Evolutionary conservation across 2,888 invertebrate species (phyloP).

Genomic region (Tenthredo amoena): DNA sequence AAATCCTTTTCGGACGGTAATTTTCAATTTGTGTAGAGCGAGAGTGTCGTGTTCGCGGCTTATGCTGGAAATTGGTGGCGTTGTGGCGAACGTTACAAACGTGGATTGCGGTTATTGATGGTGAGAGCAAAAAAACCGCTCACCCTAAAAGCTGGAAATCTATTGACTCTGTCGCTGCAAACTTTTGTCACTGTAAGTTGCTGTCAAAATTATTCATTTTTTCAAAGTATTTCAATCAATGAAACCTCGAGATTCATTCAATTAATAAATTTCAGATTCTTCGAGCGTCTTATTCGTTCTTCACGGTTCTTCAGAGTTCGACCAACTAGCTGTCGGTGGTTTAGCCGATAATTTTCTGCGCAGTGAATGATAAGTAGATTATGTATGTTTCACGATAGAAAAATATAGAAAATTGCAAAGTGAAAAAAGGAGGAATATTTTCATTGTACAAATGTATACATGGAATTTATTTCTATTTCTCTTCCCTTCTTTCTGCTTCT

Average conservation of each 20-base stretch:
- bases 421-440: neutral
- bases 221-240: neutral
- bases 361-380: neutral
- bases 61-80: slow-evolving; percentile 69
- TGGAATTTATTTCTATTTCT: neutral
- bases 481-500: neutral
- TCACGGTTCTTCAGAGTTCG: slow-evolving; percentile 66
- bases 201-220: neutral
- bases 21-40: slow-evolving; percentile 62
- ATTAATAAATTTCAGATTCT: slow-evolving; percentile 64
- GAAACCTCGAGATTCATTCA: neutral
- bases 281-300: slow-evolving; percentile 69
- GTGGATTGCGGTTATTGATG: slow-evolving; percentile 64
- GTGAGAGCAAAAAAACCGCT: slow-evolving; percentile 63
- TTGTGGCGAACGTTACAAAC: slow-evolving; percentile 63
- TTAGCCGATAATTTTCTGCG: neutral
- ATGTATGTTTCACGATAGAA: neutral
- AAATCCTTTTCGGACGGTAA: neutral
- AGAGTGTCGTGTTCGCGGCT: slow-evolving; percentile 62
- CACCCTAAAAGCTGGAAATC: slow-evolving; percentile 63
- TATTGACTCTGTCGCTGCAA: slow-evolving; percentile 66
- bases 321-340: slow-evolving; percentile 32
- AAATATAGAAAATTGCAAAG: neutral
- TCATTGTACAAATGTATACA: neutral
- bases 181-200: slow-evolving; percentile 68